Base-by-base conservation (phyloP, 2,113 vertebrate species). In the Serinus canaria region DNA sequence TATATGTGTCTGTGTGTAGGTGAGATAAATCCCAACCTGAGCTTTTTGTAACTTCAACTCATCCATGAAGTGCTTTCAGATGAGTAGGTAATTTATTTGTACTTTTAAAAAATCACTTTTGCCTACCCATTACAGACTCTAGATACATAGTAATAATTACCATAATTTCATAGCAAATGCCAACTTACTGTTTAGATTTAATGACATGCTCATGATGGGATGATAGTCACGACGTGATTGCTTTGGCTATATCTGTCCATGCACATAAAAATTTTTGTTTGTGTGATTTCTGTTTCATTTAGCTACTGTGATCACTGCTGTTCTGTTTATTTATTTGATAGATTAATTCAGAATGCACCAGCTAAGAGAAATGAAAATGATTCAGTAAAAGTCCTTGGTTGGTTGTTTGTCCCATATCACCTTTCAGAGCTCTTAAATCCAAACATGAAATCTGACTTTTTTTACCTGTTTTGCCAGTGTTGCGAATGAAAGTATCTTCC, bases 401-500 rank as follows among this genome's bases (percentile, higher is more conserved):
- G 27, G 11, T 33, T 60, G n/a, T 10, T 21, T 9, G 1, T 18
- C 21, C 66, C 66, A 7, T 6, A 87, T 33, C 23, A 62, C 9
- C 85, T 84, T 41, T 67, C 46, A 75, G 46, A 95, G 24, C 23
- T 87, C 60, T 73, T 52, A 79, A 77, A 14, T 53, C 50, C 64
- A 80, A 78, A 79, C 11, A 89, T 27, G 44, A 81, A 92, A 94
- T 64, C 21, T 37, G 49, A 64, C 3, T 60, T 47, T 46, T 46
- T 60, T 97, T 94, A 99, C 99, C 99, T 77, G 99, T 99, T 98
- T 99, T 99, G 25, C 99, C 99, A 77, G 99, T 99, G 72, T 99
- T 99, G 70, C 97, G 98, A 96, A 99, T 98, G 95, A 98, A 98
- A 13, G 98, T 99, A 47, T 95, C 94, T 91, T 98, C 98, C 53